Evolutionary conservation across 1,140 invertebrate genomes (phyloP).

Genomic region (Drosophila obscura): DNA sequence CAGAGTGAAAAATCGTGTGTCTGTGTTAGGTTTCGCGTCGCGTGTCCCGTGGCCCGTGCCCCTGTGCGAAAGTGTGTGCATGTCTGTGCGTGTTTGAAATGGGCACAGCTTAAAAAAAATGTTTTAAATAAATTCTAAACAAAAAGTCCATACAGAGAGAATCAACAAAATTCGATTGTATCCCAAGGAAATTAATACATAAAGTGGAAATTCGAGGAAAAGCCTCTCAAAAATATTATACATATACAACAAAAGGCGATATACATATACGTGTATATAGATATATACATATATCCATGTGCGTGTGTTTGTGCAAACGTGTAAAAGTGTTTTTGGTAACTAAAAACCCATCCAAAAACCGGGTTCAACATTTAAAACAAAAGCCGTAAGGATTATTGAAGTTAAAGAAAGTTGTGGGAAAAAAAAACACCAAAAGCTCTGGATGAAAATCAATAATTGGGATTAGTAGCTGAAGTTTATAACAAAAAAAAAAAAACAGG

Average conservation of each 20-base stretch:
- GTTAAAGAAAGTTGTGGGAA: constrained; percentile 7
- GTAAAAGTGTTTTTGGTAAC: constrained; percentile 26
- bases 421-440: constrained; percentile 42
- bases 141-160: constrained; percentile 17
- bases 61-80: constrained; percentile 23
- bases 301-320: constrained; percentile 28
- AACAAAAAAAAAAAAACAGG: constrained; percentile 28
- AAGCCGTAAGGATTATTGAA: constrained; percentile 31
- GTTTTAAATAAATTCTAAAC: constrained; percentile 68
- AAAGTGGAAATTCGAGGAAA: neutral
- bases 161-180: constrained; percentile 13
- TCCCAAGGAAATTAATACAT: constrained; percentile 10
- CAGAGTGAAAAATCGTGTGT: constrained; percentile 47
- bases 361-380: constrained; percentile 30
- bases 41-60: constrained; percentile 24
- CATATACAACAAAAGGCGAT: constrained; percentile 11
- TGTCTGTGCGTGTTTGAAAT: constrained; percentile 53
- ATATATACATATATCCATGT: constrained; percentile 13
- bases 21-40: constrained; percentile 54
- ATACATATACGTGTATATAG: neutral
- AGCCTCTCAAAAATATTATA: constrained; percentile 23
- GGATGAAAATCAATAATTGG: constrained; percentile 75
- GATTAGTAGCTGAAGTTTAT: constrained; percentile 69
- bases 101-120: constrained; percentile 66
- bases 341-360: constrained; percentile 25